A percentile compares a stretch with the other conserved stretches of the same genome.
Conservation (phyloP, 1,140 invertebrate species). For the Akabosia matsudoensis region DNA sequence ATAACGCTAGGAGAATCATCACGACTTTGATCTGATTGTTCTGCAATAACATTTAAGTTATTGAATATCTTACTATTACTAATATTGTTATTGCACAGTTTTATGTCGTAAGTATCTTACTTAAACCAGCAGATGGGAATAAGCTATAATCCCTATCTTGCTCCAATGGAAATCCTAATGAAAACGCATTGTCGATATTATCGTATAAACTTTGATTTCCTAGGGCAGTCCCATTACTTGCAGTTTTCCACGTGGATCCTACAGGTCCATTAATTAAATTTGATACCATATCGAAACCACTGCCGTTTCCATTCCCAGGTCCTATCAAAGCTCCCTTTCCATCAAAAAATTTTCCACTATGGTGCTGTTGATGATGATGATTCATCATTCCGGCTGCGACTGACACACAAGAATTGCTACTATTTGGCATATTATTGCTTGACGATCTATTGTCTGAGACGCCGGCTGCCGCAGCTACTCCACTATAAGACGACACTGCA, state of each 20-base stretch:
- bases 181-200: conserved; percentile 34
- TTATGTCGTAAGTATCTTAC: no score
- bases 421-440: neutral
- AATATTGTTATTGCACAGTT: neutral
- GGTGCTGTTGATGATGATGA: conserved; percentile 31
- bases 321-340: conserved; percentile 15
- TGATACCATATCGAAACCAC: conserved; percentile 5
- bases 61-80: neutral
- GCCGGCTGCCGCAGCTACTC: conserved; percentile 26
- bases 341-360: conserved; percentile 38
- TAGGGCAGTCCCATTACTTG: conserved; percentile 15
- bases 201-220: conserved; percentile 31
- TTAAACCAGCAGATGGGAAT: conserved; percentile 3
- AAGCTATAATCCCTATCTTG: neutral
- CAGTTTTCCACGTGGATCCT: conserved; percentile 17
- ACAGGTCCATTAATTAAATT: conserved; percentile 29
- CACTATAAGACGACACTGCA: conserved; percentile 42
- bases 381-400: conserved; percentile 23
- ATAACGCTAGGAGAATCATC: conserved; percentile 43
- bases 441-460: neutral
- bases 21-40: conserved; percentile 28
- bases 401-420: conserved; percentile 7
- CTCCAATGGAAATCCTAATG: neutral
- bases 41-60: no score
- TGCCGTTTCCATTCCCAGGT: conserved; percentile 17